These are phyloP conservation scores for Popillia japonica DNA, from an alignment of 1,140 invertebrate species.

Conservation along the genomic window DNA sequence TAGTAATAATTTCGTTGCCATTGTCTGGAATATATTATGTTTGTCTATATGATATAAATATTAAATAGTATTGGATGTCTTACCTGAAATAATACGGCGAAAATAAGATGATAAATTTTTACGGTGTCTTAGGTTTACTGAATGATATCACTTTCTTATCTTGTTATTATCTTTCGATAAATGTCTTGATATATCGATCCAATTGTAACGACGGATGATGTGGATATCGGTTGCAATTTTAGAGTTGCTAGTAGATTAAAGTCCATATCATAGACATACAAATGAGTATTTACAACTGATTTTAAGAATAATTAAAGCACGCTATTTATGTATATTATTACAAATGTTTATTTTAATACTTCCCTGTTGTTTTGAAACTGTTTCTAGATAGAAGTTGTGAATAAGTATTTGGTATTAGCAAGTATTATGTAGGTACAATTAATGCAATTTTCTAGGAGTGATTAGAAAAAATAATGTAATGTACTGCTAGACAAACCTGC, in stretches of 20 bases:
- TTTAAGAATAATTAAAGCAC: too few species aligned
- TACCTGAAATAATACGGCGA: background rate
- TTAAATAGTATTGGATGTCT: background rate
- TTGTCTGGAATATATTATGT: background rate
- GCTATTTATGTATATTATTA: background rate
- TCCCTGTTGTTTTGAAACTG: background rate
- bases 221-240: background rate
- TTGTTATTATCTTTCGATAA: background rate
- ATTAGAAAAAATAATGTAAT: too few species aligned
- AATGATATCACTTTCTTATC: background rate
- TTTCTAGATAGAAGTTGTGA: too few species aligned
- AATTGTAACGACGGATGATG: background rate
- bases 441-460: too few species aligned
- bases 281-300: too few species aligned
- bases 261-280: too few species aligned
- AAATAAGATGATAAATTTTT: constrained; percentile 16
- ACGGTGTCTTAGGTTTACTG: constrained; percentile 2
- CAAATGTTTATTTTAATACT: background rate
- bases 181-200: constrained; percentile 15
- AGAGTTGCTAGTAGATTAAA: too few species aligned
- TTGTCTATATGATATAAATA: background rate
- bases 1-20: constrained; percentile 8
- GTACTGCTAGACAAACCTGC: too few species aligned
- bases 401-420: too few species aligned
- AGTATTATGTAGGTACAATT: too few species aligned